Conservation (phyloP, 2,113 vertebrate genomes). For the Mesocricetus auratus region DNA sequence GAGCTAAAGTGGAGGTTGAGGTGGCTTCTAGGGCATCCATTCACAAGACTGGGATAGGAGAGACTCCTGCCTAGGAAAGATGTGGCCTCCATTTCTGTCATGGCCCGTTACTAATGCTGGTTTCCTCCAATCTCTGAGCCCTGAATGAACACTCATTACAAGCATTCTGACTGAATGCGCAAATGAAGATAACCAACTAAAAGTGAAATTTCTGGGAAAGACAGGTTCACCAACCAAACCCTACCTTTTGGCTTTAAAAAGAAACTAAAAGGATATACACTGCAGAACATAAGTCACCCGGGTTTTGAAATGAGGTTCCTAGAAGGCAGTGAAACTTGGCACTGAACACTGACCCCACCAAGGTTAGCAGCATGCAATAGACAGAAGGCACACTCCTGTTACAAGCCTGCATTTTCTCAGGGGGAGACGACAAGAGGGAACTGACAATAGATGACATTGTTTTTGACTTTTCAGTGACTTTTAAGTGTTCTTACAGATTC, state of each 20-base stretch:
- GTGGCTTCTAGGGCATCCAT: neutral
- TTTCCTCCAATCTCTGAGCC: neutral
- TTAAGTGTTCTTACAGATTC: neutral
- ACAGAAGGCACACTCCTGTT: neutral
- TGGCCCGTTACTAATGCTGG: fast-evolving
- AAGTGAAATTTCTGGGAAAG: conserved; percentile 19
- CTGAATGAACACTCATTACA: neutral
- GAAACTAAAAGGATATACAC: conserved; percentile 15
- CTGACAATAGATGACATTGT: neutral
- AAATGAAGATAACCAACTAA: neutral
- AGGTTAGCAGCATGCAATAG: neutral
- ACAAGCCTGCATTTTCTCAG: neutral
- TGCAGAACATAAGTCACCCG: neutral
- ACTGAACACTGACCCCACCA: neutral
- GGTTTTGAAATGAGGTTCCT: neutral
- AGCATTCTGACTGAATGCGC: neutral
- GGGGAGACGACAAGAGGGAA: conserved; percentile 10
- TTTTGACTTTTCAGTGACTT: conserved; percentile 18
- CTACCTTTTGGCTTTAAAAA: conserved; percentile 10
- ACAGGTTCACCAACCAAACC: neutral
- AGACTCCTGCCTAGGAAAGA: no score
- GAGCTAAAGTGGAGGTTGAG: neutral
- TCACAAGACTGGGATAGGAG: no score
- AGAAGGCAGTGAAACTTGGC: conserved; percentile 27
- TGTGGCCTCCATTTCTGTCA: neutral